Base-by-base conservation (phyloP, 92 coral and sea anemone species). In the Virgularia gustaviana region DNA sequence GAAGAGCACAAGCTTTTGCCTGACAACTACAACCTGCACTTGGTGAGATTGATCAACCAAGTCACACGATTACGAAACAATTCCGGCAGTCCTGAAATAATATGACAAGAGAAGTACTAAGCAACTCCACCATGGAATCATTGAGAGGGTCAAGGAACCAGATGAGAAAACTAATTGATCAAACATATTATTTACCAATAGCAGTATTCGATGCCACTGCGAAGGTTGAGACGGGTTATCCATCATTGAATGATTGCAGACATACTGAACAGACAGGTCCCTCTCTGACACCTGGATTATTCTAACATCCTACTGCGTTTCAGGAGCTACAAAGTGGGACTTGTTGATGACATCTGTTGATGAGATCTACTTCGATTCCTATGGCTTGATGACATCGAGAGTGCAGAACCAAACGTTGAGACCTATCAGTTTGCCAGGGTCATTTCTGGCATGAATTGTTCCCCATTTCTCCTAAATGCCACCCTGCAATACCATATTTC, bases 371-470 rank as follows among this genome's bases (percentile, higher is more conserved):
- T 82, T 73, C 57, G 90, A 35, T 86, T 82, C 25, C 73, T 82
- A 54, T 81, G 86, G 86, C 56, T 84, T 28, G 62, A 65, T 42
- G 88, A 81, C 57, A 25, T 76, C 15, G 29, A 45, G 20, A 63
- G 52, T 32, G 78, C 79, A 37, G 79, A 75, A 54, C 86, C 83
- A 31, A 60, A 19, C 36, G 42, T 85, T 30, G 37, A 32, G 6
- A 60, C 57, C 36, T 70, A 38, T 49, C 62, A 82, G 11, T 80
- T 85, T 65, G 47, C 73, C 72, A 57, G 85, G 33, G 85, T 85
- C 4, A 56, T 75, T 45, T 84, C 79, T 36, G 85, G 85, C 8
- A 74, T 84, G 79, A 85, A 80, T 63, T 83, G 84, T 62, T 79
- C 79, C 27, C 88, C 88, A 9, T 54, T 1, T 36, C n/a, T n/a